phyloP scores from a whole-genome alignment of 2,113 vertebrate species.

The Campylorhamphus procurvoides region DNA sequence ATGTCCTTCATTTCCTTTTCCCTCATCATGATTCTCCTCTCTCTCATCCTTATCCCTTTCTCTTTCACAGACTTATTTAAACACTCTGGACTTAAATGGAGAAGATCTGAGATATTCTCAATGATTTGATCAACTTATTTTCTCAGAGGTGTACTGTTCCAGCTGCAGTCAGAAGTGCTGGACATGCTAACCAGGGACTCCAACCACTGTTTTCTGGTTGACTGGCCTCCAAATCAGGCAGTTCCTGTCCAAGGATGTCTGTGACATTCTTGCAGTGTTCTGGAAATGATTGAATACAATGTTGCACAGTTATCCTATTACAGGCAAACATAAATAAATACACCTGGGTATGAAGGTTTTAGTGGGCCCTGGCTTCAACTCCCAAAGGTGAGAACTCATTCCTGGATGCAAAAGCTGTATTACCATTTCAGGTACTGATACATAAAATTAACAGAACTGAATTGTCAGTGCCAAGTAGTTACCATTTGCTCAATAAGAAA shows the following conservation, averaged over 20 bases:
- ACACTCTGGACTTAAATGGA: not conserved
- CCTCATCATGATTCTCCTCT: accelerated
- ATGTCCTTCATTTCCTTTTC: not conserved
- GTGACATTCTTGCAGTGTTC: not conserved
- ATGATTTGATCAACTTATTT: not conserved
- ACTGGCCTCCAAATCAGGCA: not conserved
- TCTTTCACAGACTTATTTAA: not conserved
- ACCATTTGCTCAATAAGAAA: not conserved
- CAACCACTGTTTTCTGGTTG: not conserved
- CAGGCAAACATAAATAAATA: not conserved
- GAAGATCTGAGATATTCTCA: not conserved
- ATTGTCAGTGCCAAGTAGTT: not conserved
- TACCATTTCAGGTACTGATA: not conserved
- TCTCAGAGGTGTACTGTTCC: not conserved
- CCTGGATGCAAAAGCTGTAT: not conserved
- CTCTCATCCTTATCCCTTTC: not conserved
- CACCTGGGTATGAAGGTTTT: not conserved
- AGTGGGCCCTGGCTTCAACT: not conserved
- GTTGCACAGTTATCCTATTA: not conserved
- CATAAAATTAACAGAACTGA: not conserved
- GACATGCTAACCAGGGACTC: not conserved
- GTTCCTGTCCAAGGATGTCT: not conserved
- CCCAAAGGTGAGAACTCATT: not conserved
- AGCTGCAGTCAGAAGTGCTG: not conserved
- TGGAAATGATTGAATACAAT: not conserved